These are phyloP conservation scores for Epicampocera succincta DNA, from an alignment of 2,888 invertebrate genomes.

Conservation along the genomic window DNA sequence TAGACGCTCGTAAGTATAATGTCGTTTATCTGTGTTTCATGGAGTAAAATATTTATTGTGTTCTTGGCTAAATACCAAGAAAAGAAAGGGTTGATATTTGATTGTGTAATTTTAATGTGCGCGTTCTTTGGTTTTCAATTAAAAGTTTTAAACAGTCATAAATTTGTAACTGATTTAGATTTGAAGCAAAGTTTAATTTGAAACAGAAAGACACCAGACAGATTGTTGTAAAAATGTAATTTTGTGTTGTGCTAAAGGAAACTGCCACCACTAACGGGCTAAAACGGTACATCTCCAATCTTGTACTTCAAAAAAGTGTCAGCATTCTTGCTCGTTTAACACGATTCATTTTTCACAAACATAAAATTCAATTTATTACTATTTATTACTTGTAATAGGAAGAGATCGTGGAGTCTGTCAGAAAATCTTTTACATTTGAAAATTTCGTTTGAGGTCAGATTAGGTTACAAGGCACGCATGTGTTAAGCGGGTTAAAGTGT, in stretches of 20 bases:
- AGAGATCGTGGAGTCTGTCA: no score
- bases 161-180: conserved; percentile 73
- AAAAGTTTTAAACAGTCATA: conserved; percentile 77
- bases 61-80: background rate
- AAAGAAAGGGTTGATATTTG: conserved; percentile 44
- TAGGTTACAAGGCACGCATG: no score
- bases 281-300: no score
- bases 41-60: conserved; percentile 35
- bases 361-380: no score
- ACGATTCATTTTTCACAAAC: no score
- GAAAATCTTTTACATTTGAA: no score
- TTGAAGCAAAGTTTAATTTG: conserved; percentile 22
- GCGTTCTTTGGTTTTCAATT: conserved; percentile 76
- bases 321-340: no score
- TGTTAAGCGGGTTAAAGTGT: no score
- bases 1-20: conserved; percentile 24
- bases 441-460: no score
- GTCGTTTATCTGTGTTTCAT: conserved; percentile 41
- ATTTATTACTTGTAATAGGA: no score
- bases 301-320: no score
- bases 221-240: conserved; percentile 14
- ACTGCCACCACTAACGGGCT: no score
- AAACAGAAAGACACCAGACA: background rate
- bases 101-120: conserved; percentile 68
- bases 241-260: background rate